Evolutionary conservation across 2,888 invertebrate species (phyloP).

Genomic region (Cheilosia vernalis): DNA sequence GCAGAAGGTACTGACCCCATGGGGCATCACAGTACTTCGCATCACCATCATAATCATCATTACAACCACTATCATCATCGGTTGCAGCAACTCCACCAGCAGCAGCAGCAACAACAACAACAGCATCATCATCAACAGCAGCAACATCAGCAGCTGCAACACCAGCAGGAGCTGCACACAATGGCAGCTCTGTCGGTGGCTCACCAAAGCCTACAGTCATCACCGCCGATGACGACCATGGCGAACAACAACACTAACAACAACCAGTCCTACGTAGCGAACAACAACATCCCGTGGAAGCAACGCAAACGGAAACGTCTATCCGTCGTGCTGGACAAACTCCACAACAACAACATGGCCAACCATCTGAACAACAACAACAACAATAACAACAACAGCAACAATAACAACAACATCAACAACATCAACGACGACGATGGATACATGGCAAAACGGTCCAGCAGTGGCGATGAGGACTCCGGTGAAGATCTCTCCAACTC

Average conservation of each 20-base stretch:
- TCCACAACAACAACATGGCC: slow-evolving; percentile 84
- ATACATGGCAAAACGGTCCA: slow-evolving; percentile 75
- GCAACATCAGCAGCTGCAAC: slow-evolving; percentile 77
- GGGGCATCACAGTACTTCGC: slow-evolving; percentile 84
- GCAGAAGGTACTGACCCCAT: slow-evolving; percentile 88
- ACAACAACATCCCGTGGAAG: slow-evolving; percentile 87
- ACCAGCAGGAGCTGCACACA: slow-evolving; percentile 80
- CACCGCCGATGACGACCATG: slow-evolving; percentile 31
- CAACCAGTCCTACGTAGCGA: slow-evolving; percentile 86
- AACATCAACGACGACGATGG: slow-evolving; percentile 76
- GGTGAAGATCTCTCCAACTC: slow-evolving; percentile 79
- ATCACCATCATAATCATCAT: slow-evolving; percentile 81
- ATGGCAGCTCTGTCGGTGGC: slow-evolving; percentile 78
- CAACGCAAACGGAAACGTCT: slow-evolving; percentile 91
- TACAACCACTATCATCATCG: slow-evolving; percentile 68
- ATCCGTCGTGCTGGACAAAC: slow-evolving; percentile 91
- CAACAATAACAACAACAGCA: slow-evolving; percentile 79
- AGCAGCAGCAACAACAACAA: slow-evolving; percentile 76
- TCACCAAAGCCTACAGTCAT: slow-evolving; percentile 57
- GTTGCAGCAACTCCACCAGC: slow-evolving; percentile 78
- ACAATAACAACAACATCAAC: slow-evolving; percentile 82
- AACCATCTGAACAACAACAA: slow-evolving; percentile 82
- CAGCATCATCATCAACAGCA: slow-evolving; percentile 76
- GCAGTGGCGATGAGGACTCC: slow-evolving; percentile 79
- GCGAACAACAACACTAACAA: slow-evolving; percentile 83